These are phyloP conservation scores for Rhodeus uyekii DNA, from an alignment of 2,797 vertebrate species.

Conservation along the genomic window DNA sequence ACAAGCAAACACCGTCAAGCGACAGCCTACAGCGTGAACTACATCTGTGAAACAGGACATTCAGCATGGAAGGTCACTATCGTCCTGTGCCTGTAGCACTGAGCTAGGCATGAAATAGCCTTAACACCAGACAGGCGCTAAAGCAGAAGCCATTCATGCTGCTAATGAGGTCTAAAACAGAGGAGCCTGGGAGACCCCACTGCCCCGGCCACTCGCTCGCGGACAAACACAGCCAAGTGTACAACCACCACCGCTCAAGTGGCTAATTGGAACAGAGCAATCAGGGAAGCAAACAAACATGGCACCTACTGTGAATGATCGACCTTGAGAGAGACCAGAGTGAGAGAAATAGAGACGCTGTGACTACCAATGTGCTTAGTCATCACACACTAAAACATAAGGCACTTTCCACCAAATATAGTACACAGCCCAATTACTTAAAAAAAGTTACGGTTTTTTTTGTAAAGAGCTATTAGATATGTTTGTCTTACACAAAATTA, in stretches of 20 bases:
- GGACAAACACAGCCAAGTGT: conserved; percentile 81
- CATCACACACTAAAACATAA: neutral
- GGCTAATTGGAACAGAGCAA: conserved; percentile 79
- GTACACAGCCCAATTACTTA: neutral
- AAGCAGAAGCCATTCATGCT: conserved; percentile 68
- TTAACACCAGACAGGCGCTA: conserved; percentile 72
- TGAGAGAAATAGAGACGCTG: conserved; percentile 48
- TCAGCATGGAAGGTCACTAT: conserved; percentile 74
- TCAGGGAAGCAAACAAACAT: conserved; percentile 79
- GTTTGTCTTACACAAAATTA: neutral
- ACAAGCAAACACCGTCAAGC: conserved; percentile 21
- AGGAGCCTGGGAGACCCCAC: conserved; percentile 62
- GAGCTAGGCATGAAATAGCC: conserved; percentile 74
- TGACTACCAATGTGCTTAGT: conserved; percentile 5
- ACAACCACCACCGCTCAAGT: conserved; percentile 83
- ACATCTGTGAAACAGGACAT: conserved; percentile 56
- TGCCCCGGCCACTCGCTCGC: conserved; percentile 72
- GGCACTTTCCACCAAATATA: neutral
- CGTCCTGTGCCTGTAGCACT: conserved; percentile 65
- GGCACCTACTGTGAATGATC: conserved; percentile 79
- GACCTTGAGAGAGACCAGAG: conserved; percentile 76
- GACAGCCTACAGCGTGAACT: conserved; percentile 41
- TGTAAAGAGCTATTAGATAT: neutral
- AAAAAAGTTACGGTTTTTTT: neutral
- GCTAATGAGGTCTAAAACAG: conserved; percentile 81